Evolutionary conservation across 1,140 invertebrate species (phyloP).

Genomic region (Holotrichia oblita): DNA sequence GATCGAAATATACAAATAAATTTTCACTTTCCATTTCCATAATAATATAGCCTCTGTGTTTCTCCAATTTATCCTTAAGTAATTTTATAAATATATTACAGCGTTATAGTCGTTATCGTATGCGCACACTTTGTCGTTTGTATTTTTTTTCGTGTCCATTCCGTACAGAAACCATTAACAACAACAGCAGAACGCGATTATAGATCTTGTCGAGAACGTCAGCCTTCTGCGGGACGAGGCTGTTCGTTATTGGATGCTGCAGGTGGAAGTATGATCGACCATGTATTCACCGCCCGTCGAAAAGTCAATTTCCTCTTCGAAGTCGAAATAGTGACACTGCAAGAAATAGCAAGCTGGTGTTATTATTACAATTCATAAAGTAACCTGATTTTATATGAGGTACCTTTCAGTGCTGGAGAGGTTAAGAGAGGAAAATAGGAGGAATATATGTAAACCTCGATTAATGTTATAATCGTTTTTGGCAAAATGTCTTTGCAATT

Average conservation of each 20-base stretch:
- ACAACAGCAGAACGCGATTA: conserved; percentile 10
- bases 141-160: not conserved
- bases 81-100: not conserved
- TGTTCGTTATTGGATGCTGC: conserved; percentile 59
- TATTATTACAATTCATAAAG: conserved; percentile 18
- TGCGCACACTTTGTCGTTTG: too few species aligned
- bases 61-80: not conserved
- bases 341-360: conserved; percentile 42
- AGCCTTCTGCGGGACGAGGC: not conserved
- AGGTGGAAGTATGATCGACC: conserved; percentile 57
- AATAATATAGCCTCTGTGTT: not conserved
- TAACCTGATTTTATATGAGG: not conserved
- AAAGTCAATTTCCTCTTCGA: conserved; percentile 59
- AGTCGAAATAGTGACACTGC: conserved; percentile 60
- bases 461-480: too few species aligned
- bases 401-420: not conserved
- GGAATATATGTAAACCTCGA: too few species aligned
- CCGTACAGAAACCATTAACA: not conserved
- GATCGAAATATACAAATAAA: conserved; percentile 18
- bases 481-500: too few species aligned
- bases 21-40: not conserved
- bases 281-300: conserved; percentile 51
- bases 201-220: conserved; percentile 12
- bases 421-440: not conserved
- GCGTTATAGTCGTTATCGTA: not conserved